Percentiles rank a stretch among this genome's conserved stretches.
These are phyloP conservation scores for Cercocebus atys DNA, from an alignment of 2,113 vertebrate species.

Conservation along the genomic window DNA sequence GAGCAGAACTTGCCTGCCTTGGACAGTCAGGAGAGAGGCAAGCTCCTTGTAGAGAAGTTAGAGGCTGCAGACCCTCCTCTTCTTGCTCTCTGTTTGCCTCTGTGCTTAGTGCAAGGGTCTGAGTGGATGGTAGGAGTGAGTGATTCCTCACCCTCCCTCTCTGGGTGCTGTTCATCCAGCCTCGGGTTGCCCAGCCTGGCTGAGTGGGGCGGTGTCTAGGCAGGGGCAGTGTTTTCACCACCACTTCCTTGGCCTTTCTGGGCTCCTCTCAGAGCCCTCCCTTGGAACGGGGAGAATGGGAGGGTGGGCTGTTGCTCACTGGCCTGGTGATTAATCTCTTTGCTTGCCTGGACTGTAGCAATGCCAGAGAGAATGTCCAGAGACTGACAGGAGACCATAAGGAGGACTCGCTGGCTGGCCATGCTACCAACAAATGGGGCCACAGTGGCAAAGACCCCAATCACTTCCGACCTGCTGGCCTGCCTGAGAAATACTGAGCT, in stretches of 20 bases:
- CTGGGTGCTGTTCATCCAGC: not conserved
- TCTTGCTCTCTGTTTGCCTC: no score
- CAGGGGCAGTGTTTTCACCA: not conserved
- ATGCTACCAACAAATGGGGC: not conserved
- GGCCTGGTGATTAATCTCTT: not conserved
- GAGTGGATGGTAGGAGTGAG: no score
- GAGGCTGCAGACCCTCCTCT: no score
- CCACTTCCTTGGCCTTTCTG: not conserved
- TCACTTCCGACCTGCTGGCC: not conserved
- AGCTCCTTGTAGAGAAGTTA: not conserved
- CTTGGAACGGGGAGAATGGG: not conserved
- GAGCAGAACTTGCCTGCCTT: not conserved
- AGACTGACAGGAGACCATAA: accelerated
- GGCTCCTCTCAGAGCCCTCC: not conserved
- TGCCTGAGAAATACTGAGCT: constrained; percentile 10
- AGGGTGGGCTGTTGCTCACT: not conserved
- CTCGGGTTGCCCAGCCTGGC: no score
- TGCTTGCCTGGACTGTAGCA: not conserved
- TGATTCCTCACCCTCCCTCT: no score
- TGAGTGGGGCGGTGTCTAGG: no score
- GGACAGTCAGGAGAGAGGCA: not conserved
- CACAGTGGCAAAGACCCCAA: constrained; percentile 28
- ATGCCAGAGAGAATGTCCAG: not conserved
- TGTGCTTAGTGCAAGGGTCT: no score
- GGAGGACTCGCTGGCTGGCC: not conserved